Base-by-base conservation (phyloP, 2,888 invertebrate genomes). In the Tiliacea aurago region DNA sequence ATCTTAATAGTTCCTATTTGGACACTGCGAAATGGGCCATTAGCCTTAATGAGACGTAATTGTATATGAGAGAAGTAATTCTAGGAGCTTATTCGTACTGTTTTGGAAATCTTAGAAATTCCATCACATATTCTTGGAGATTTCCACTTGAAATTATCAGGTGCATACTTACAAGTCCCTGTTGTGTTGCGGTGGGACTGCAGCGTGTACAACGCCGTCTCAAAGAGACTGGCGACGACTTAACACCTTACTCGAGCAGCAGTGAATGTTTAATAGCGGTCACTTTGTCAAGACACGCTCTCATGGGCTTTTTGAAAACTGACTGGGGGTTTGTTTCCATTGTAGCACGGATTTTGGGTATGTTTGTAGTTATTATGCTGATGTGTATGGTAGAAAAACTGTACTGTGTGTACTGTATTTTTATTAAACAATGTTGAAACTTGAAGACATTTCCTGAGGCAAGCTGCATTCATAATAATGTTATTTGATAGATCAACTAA, bases 201-300 rank as follows among this genome's bases (percentile, higher is more conserved):
- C 47, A 61, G 74, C 76, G 73, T 84, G 79, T 86, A 77, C 85
- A 81, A 72, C 73, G 74, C 43, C n/a, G 83, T 55, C 62, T 85
- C 87, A 90, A 88, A 89, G 89, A 78, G 80, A 84, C 70, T 66
- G 70, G 81, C 76, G 86, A 87, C 87, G 64, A 75, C 76, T 91
- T 91, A 92, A 92, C 93, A 93, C 93, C 92, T 92, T 90, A 89
- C 90, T 92, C 90, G 87, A 89, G 84, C 88, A 84, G 88, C 91
- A 90, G 88, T 95, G 92, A 93, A 95, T 93, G 93, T 92, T 94
- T 95, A 95, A 95, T 92, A 90, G 94, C 91, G 95, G 95, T 95
- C 95, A 95, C 95, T 95, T 95, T 96, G 95, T 89, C 92, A 91
- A 89, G 89, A 90, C 92, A 91, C 90, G 90, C 90, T 92, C 94